phyloP scores from a whole-genome alignment of 1,140 invertebrate genomes.

The Panulirus ornatus region DNA sequence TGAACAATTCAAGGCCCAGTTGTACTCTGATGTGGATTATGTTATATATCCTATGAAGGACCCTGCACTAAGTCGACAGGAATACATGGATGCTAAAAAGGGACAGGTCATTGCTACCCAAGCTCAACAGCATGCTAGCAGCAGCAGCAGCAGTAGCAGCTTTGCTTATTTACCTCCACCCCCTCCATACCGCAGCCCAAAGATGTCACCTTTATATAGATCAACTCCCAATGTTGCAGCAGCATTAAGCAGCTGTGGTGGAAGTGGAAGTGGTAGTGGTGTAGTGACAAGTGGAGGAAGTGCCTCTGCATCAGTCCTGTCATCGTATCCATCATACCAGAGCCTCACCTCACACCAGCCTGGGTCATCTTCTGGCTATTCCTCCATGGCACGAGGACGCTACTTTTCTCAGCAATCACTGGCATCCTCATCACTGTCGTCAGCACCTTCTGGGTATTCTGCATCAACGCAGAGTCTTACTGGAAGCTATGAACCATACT shows the following conservation, averaged over 20 bases:
- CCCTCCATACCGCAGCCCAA: conserved; percentile 78
- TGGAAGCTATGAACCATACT: conserved; percentile 76
- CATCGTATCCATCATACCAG: conserved; percentile 76
- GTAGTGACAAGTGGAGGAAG: conserved; percentile 14
- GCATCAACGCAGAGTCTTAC: conserved; percentile 76
- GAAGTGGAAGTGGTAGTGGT: conserved; percentile 5
- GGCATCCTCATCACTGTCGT: conserved; percentile 75
- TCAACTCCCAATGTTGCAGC: conserved; percentile 86
- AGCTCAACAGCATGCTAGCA: conserved; percentile 63
- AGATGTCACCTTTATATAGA: conserved; percentile 83
- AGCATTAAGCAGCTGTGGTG: conserved; percentile 49
- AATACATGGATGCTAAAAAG: conserved; percentile 92
- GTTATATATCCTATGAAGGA: conserved; percentile 93
- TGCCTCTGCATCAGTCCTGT: conserved; percentile 51
- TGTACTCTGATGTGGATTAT: conserved; percentile 93
- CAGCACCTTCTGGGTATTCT: conserved; percentile 75
- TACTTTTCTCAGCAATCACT: conserved; percentile 76
- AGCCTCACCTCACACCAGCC: conserved; percentile 76
- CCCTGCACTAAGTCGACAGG: conserved; percentile 91
- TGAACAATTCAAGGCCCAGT: conserved; percentile 90
- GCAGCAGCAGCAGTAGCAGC: conserved; percentile 63
- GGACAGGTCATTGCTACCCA: conserved; percentile 78
- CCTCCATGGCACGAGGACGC: conserved; percentile 75
- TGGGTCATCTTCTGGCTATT: conserved; percentile 76
- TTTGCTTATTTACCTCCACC: conserved; percentile 82